Base-by-base conservation (phyloP, 2,888 invertebrate genomes). In the Stratiomys singularior region DNA sequence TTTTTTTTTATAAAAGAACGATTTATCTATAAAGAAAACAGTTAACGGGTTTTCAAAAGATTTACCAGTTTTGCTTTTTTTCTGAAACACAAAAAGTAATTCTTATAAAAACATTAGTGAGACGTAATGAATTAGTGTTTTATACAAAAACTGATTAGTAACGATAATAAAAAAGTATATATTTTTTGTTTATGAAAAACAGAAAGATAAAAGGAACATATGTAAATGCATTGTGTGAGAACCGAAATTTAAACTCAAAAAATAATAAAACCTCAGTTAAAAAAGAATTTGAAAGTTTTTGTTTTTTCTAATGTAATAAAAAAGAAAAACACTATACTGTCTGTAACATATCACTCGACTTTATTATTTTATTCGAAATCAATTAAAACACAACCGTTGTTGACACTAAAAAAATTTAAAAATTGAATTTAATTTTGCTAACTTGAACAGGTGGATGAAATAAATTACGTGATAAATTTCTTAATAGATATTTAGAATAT, bases 291-390 rank as follows among this genome's bases (percentile, higher is more conserved):
- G 37, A 66, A 21, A 47, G 69, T 69, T 69, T 69, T 47, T 69
- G 69, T 47, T 46, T 74, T 74, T 74, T 30, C 58, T 30, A 23
- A 74, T 58, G 44, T 60, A 74, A 74, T 74, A 74, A 74, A 67
- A 15, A 2, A 74, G 37, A n/a, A n/a, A n/a, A n/a, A n/a, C n/a
- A n/a, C n/a, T n/a, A n/a, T 72, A 52, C 18, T 60, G 71, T 56
- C 11, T 58, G 23, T 74, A 60, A 60, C 25, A 58, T 58, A 23
- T n/a, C 28, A 37, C 60, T 58, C 60, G 74, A 74, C 60, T 74
- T 60, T 74, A 58, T 74, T 74, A 69, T 69, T 69, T 69, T 69
- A 18, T n/a, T 52, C 15, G 52, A 52, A 52, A 37, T 37, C 5
- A 3, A 37, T 37, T 37, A 37, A 37, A 37, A 9, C 37, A 37